Percentiles rank a stretch among this genome's conserved stretches.
Conservation (phyloP, 1,140 invertebrate species). For the Leptestheria dahalacensis region DNA sequence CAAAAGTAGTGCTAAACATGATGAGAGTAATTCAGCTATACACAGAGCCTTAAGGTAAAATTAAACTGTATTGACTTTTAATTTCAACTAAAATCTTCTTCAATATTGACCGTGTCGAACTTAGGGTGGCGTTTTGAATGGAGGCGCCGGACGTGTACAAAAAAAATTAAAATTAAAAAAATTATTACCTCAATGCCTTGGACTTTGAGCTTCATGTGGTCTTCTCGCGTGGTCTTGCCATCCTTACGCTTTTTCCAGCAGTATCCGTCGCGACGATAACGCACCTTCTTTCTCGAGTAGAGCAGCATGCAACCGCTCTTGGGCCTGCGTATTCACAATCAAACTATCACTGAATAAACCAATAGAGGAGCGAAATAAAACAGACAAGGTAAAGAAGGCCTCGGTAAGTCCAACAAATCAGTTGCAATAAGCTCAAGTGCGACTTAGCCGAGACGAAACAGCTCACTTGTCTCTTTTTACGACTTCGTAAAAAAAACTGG, state of each 20-base stretch:
- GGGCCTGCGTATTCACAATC: too few species aligned
- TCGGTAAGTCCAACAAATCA: not conserved
- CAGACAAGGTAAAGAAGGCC: not conserved
- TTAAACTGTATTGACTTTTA: too few species aligned
- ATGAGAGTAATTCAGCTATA: too few species aligned
- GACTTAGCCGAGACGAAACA: too few species aligned
- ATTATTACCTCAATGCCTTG: conserved; percentile 73
- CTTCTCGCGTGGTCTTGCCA: conserved; percentile 92
- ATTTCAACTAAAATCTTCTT: too few species aligned
- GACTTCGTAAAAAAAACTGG: too few species aligned
- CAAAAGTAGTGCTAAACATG: too few species aligned
- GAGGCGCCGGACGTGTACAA: not conserved
- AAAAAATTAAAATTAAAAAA: not conserved
- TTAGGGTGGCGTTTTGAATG: too few species aligned
- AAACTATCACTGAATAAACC: conserved; percentile 17
- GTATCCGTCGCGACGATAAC: conserved; percentile 91
- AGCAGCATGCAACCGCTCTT: conserved; percentile 93
- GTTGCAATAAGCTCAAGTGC: too few species aligned
- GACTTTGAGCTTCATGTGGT: conserved; percentile 98
- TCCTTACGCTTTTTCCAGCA: conserved; percentile 98
- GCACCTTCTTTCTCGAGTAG: conserved; percentile 88
- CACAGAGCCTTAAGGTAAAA: too few species aligned
- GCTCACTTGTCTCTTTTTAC: too few species aligned
- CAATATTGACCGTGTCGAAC: too few species aligned
- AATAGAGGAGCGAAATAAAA: not conserved